These are phyloP conservation scores for Prionchulus punctatus DNA, from an alignment of 2,888 invertebrate species.

Conservation along the genomic window DNA sequence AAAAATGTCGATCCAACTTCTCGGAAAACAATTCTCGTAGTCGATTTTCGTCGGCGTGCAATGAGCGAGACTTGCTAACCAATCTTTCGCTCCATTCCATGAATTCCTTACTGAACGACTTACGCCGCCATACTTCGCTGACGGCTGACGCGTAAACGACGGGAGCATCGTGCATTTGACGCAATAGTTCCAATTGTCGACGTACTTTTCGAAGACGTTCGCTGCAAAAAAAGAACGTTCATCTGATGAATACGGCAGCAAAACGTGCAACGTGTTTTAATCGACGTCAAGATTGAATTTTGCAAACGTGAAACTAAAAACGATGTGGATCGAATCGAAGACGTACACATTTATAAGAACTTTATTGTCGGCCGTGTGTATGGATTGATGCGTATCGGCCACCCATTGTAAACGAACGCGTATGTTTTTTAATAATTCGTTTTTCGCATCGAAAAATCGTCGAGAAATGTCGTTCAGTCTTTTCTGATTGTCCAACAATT, in stretches of 20 bases:
- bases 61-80: not conserved
- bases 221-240: not conserved
- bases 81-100: slow-evolving; percentile 2
- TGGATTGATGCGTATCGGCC: not conserved
- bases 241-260: too few relatives aligned
- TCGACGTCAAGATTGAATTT: too few relatives aligned
- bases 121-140: slow-evolving; percentile 11
- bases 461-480: not conserved
- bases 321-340: too few relatives aligned
- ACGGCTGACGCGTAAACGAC: slow-evolving; percentile 7
- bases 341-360: not conserved
- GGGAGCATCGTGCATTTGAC: slow-evolving; percentile 13
- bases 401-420: slow-evolving; percentile 8
- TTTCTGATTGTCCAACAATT: slow-evolving; percentile 4
- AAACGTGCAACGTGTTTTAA: too few relatives aligned
- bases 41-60: slow-evolving; percentile 8
- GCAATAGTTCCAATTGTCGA: slow-evolving; percentile 9
- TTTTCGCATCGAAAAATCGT: slow-evolving; percentile 7
- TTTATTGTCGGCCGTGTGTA: not conserved
- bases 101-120: slow-evolving; percentile 8
- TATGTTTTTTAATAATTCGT: slow-evolving; percentile 8
- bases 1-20: slow-evolving; percentile 9
- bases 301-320: too few relatives aligned
- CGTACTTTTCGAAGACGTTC: slow-evolving; percentile 2
- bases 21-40: slow-evolving; percentile 3